A percentile compares a stretch with the other conserved stretches of the same genome.
phyloP scores from a whole-genome alignment of 2,113 vertebrate species.

The Mastomys coucha region DNA sequence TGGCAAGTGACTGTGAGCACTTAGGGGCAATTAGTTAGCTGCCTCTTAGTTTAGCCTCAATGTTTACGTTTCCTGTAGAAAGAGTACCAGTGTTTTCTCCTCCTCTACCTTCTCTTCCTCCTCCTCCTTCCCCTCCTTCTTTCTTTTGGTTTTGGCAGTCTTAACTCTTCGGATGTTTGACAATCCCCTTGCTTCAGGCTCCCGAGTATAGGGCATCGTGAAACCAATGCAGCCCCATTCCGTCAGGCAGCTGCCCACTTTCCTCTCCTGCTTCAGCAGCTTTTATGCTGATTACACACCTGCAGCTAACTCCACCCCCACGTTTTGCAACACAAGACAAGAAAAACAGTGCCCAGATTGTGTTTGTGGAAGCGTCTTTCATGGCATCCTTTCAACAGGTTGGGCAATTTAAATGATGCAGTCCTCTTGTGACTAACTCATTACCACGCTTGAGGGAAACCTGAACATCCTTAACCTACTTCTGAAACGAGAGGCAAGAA shows the following conservation, averaged over 20 bases:
- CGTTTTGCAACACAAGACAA: slow-evolving; percentile 71
- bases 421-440: slow-evolving; percentile 74
- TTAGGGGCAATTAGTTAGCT: background rate
- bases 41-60: background rate
- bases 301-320: slow-evolving; percentile 41
- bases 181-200: background rate
- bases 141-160: background rate
- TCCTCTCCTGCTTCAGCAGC: background rate
- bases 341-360: slow-evolving; percentile 51
- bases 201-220: background rate
- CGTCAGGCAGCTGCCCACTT: background rate
- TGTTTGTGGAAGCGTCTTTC: slow-evolving; percentile 76
- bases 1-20: background rate
- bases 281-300: slow-evolving; percentile 67
- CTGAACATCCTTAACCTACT: slow-evolving; percentile 72
- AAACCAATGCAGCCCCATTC: background rate
- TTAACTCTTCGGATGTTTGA: background rate
- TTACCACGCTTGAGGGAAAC: slow-evolving; percentile 67
- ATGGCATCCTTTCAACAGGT: slow-evolving; percentile 72
- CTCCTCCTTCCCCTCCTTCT: background rate
- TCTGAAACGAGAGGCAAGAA: slow-evolving; percentile 69
- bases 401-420: slow-evolving; percentile 79
- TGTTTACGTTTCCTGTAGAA: background rate
- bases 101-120: background rate
- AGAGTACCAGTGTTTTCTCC: background rate